phyloP scores from a whole-genome alignment of 2,888 invertebrate species.

The Drosophila gaucha region DNA sequence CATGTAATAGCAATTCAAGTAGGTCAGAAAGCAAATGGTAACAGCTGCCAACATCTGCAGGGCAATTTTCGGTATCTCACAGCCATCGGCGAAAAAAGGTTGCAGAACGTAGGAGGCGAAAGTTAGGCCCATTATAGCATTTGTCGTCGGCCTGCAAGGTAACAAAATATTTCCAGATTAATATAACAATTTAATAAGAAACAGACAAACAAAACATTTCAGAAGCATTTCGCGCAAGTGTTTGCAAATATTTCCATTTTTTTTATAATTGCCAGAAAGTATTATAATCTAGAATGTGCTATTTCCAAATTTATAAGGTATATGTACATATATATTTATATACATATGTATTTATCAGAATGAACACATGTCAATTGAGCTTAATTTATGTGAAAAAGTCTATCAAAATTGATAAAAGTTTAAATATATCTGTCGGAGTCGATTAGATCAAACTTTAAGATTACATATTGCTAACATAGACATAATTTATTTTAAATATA shows the following conservation, averaged over 20 bases:
- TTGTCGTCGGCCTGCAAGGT: slow-evolving; percentile 93
- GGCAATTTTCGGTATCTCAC: slow-evolving; percentile 89
- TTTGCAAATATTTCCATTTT: slow-evolving; percentile 20
- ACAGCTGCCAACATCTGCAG: slow-evolving; percentile 91
- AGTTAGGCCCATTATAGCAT: slow-evolving; percentile 97
- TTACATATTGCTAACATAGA: too few relatives aligned
- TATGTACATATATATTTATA: background rate
- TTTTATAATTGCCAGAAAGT: background rate
- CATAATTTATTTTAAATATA: too few relatives aligned
- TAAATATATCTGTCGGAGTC: background rate
- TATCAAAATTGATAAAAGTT: background rate
- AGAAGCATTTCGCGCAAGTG: slow-evolving; percentile 8
- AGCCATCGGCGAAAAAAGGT: slow-evolving; percentile 91
- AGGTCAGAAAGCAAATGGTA: slow-evolving; percentile 94
- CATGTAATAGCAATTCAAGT: slow-evolving; percentile 95
- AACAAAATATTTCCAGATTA: background rate
- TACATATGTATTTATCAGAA: background rate
- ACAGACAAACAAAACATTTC: background rate
- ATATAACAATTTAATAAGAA: slow-evolving; percentile 11
- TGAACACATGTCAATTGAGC: background rate
- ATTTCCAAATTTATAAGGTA: background rate
- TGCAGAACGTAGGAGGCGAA: slow-evolving; percentile 96
- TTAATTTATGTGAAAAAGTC: background rate
- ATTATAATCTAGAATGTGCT: background rate
- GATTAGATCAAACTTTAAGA: background rate